Evolutionary conservation across 2,797 vertebrate species (phyloP).

Genomic region (Leptodactylus fallax): DNA sequence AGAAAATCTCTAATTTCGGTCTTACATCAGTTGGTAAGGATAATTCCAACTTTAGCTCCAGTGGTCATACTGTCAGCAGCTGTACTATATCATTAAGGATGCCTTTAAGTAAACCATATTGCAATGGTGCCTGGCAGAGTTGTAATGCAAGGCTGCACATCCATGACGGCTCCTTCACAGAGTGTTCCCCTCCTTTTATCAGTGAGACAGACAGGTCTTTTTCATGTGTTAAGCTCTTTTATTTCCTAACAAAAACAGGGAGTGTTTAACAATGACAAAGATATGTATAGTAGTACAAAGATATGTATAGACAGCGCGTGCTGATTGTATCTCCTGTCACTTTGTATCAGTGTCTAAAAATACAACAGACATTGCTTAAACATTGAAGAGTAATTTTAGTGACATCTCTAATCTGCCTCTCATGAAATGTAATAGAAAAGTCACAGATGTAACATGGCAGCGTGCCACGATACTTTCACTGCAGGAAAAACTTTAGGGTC

Average conservation of each 20-base stretch:
- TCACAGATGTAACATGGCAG: conserved; percentile 13
- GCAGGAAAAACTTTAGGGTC: background rate
- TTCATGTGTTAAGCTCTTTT: conserved; percentile 39
- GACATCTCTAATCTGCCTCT: conserved; percentile 56
- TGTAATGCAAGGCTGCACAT: conserved; percentile 16
- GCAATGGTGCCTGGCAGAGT: background rate
- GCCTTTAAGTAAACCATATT: conserved; percentile 11
- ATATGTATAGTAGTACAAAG: conserved; percentile 57
- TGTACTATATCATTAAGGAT: conserved; percentile 1
- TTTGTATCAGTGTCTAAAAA: conserved; percentile 54
- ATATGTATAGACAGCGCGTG: conserved; percentile 53
- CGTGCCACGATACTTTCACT: background rate
- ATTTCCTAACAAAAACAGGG: conserved; percentile 36
- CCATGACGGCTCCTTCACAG: background rate
- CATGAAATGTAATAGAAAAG: conserved; percentile 47
- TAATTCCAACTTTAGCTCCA: background rate
- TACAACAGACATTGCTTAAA: conserved; percentile 56
- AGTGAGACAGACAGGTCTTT: conserved; percentile 39
- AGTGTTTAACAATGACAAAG: conserved; percentile 47
- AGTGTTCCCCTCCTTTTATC: conserved; percentile 40
- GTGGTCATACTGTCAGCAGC: background rate
- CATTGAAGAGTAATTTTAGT: conserved; percentile 50
- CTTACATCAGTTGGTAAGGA: background rate
- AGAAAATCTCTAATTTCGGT: background rate
- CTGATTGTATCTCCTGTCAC: conserved; percentile 59